phyloP scores from a whole-genome alignment of 2,888 invertebrate species.

The Atethmia centrago region DNA sequence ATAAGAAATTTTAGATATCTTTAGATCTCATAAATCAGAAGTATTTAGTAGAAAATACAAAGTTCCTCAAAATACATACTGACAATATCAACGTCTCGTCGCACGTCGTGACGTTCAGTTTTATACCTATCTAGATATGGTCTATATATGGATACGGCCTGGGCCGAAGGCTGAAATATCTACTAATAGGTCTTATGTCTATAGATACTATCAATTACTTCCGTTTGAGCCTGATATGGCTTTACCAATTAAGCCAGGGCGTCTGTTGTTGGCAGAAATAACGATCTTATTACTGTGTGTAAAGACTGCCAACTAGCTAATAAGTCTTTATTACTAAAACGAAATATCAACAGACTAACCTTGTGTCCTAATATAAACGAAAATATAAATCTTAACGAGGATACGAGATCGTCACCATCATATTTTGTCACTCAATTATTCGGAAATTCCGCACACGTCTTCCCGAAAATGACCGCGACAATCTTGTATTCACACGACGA shows the following conservation, averaged over 20 bases:
- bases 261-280: conserved; percentile 46
- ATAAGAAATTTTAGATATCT: background rate
- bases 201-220: conserved; percentile 18
- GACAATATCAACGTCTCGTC: background rate
- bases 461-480: too few species aligned
- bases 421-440: background rate
- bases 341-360: background rate
- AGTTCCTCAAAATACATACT: background rate
- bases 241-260: conserved; percentile 38
- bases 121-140: background rate
- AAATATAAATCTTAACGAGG: accelerated
- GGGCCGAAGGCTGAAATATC: background rate
- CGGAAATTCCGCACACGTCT: background rate
- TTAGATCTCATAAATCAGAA: too few species aligned
- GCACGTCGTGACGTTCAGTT: background rate
- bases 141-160: too few species aligned
- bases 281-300: conserved; percentile 29
- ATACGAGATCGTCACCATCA: background rate
- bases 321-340: conserved; percentile 4
- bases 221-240: conserved; percentile 15
- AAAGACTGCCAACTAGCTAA: background rate
- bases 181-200: conserved; percentile 18
- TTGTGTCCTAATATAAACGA: background rate
- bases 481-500: too few species aligned
- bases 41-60: background rate